Percentiles rank a stretch among this genome's conserved stretches.
Conservation (phyloP, 1,140 invertebrate genomes). For the Copidosoma floridanum region DNA sequence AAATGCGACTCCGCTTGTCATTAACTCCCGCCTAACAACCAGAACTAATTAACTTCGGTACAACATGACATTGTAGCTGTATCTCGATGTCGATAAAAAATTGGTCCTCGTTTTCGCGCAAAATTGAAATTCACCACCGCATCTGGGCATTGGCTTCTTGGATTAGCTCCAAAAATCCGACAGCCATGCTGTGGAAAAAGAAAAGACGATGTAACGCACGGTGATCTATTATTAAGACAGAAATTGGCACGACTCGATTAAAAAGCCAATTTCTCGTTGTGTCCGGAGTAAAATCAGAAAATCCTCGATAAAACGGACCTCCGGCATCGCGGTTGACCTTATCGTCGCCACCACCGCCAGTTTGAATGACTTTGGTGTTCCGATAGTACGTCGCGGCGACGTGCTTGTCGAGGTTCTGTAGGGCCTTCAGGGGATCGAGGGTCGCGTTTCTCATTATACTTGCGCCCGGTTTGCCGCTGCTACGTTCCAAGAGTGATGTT, state of each 20-base stretch:
- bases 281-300: too few relatives aligned
- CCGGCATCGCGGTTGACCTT: slow-evolving; percentile 34
- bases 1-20: not conserved
- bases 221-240: not conserved
- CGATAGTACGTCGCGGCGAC: slow-evolving; percentile 31
- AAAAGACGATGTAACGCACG: slow-evolving; percentile 13
- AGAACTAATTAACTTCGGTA: slow-evolving; percentile 14
- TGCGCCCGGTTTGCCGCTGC: slow-evolving; percentile 1
- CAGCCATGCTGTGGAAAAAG: slow-evolving; percentile 36
- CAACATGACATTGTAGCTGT: slow-evolving; percentile 21
- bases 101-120: slow-evolving; percentile 1
- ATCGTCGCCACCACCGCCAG: slow-evolving; percentile 36
- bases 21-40: slow-evolving; percentile 6
- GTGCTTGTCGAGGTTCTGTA: slow-evolving; percentile 25
- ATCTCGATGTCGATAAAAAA: not conserved
- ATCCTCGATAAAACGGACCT: too few relatives aligned
- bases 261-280: not conserved
- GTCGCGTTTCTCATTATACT: slow-evolving; percentile 7
- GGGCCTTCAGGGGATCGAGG: slow-evolving; percentile 19
- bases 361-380: slow-evolving; percentile 31
- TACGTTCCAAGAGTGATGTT: slow-evolving; percentile 37
- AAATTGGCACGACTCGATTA: not conserved
- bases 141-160: slow-evolving; percentile 13
- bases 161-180: slow-evolving; percentile 38
- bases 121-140: slow-evolving; percentile 21